A percentile compares a stretch with the other conserved stretches of the same genome.
Conservation (phyloP, 2,797 vertebrate species). For the Lepidocolaptes lacrymiger region DNA sequence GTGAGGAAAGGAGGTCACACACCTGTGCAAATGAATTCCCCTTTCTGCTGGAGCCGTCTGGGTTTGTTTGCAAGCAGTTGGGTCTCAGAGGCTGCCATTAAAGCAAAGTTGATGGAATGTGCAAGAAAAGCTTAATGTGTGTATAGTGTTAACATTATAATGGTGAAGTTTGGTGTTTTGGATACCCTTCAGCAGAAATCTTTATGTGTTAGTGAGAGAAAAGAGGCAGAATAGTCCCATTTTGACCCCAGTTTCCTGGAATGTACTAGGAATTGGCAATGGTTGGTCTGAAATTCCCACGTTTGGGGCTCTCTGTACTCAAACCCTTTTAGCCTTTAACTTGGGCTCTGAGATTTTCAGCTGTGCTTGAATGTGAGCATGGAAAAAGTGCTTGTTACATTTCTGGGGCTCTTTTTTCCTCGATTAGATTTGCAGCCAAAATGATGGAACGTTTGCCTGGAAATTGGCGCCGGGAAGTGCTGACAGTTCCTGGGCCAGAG, state of each 20-base stretch:
- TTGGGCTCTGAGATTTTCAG: not conserved
- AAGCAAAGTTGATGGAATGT: not conserved
- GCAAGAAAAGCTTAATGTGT: fast-evolving
- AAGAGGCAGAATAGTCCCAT: not conserved
- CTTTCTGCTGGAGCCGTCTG: not conserved
- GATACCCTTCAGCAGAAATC: not conserved
- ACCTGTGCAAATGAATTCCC: not conserved
- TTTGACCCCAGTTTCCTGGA: not conserved
- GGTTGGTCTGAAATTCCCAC: not conserved
- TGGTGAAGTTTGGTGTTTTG: not conserved
- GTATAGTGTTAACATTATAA: not conserved
- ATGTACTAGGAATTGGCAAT: not conserved
- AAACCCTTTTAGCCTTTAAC: not conserved
- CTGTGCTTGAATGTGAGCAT: not conserved
- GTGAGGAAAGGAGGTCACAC: not conserved
- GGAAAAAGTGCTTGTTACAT: not conserved
- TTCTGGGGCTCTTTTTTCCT: not conserved
- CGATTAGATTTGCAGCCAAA: not conserved
- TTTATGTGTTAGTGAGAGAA: not conserved
- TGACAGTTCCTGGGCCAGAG: not conserved
- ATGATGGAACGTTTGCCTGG: fast-evolving
- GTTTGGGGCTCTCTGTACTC: not conserved
- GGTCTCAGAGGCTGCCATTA: not conserved
- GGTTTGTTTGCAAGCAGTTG: not conserved
- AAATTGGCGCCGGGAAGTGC: not conserved